A percentile compares a stretch with the other conserved stretches of the same genome.
Evolutionary conservation across 2,888 invertebrate species (phyloP).

Genomic region (Polydrusus cervinus): DNA sequence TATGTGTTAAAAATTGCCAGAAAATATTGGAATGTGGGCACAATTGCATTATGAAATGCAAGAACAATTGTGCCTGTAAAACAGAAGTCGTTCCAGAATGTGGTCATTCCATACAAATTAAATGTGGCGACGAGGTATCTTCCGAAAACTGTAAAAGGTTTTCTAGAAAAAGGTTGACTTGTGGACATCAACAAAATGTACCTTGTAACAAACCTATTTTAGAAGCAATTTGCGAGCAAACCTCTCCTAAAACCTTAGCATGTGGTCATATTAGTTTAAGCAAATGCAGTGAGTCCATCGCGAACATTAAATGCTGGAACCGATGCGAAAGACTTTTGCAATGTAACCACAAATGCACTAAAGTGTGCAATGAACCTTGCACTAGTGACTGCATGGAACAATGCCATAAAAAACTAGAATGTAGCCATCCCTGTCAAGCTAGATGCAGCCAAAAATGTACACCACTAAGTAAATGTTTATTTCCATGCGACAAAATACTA

Average conservation of each 20-base stretch:
- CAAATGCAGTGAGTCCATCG: not conserved
- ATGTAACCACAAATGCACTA: not conserved
- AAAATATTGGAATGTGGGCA: conserved; percentile 18
- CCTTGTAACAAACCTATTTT: not conserved
- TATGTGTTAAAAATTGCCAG: not conserved
- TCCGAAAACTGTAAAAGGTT: not conserved
- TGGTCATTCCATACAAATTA: not conserved
- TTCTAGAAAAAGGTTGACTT: not conserved
- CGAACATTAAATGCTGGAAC: not conserved
- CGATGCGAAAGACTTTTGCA: not conserved
- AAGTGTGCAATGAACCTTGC: not conserved
- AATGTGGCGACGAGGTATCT: not conserved
- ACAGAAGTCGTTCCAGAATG: conserved; percentile 5
- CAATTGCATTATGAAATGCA: conserved; percentile 12
- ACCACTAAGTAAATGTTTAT: not conserved
- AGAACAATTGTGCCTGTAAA: conserved; percentile 24
- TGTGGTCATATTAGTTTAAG: not conserved
- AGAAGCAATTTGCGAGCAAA: not conserved
- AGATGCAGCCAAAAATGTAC: not conserved
- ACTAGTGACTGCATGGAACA: not conserved
- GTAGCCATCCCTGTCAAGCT: conserved; percentile 1
- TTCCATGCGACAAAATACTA: conserved; percentile 7
- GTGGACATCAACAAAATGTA: not conserved
- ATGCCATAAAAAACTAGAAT: conserved; percentile 6
- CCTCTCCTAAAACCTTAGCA: not conserved